Evolutionary conservation across 2,888 invertebrate genomes (phyloP), one percentile per base, ranked within the genome.

Genomic region (Mylabris sibirica): DNA sequence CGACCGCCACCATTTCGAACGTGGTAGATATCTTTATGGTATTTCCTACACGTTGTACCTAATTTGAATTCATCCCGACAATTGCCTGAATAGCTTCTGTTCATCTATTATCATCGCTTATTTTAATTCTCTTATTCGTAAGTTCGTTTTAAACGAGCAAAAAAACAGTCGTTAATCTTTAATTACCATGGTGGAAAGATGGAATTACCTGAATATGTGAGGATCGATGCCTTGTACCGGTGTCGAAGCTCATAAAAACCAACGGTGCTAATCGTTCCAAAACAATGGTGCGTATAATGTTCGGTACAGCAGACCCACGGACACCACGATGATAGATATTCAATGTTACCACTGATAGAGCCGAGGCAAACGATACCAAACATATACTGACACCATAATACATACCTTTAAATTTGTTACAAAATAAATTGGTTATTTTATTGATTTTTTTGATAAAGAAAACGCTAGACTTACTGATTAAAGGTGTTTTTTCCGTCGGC

Each of bases 291-390:
- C 91, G 90, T 64, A 92, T 86, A 77, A 90, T 81, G 61, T 88
- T 87, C 60, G 95, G 94, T 71, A 95, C 93, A 81, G 92, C 91
- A 74, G 91, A 90, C 76, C 94, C 94, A 81, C 93, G 88, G 76
- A 92, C 90, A 76, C 95, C 95, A 81, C 94, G 88, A 87, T 95
- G 94, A 84, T 95, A 94, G 80, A 95, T 90, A 84, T 94, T 95
- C 72, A 95, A 87, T 2, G 95, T 95, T 67, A 95, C 92, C 65
- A 95, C 95, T 0, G 94, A 93, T 64, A 93, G 86, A 0, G 92
- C 93, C 0, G 93, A 93, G 5, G 93, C 93, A 80, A 93, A 92
- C 0, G 93, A 92, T 57, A 94, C 93, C 75, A 94, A 85, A 77
- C 93, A 93, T 78, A 93, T 93, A 84, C 93, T 93, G 34, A 93